phyloP scores from a whole-genome alignment of 2,113 vertebrate genomes.

The Tamias sibiricus region DNA sequence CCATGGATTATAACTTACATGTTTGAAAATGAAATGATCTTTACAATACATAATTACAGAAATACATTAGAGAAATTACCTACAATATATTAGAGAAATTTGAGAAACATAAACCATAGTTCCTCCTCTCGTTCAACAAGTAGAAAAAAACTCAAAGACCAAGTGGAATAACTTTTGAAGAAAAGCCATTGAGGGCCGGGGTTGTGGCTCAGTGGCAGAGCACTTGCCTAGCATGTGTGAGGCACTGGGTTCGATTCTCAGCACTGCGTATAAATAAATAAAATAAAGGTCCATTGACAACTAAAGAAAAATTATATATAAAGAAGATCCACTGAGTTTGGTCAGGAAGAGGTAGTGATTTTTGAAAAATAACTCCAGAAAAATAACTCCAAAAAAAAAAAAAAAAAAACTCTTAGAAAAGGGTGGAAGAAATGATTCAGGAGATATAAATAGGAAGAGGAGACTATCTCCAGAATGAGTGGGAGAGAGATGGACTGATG shows the following conservation, averaged over 20 bases:
- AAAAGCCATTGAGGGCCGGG: neutral
- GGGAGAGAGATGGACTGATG: neutral
- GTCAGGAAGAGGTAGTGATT: neutral
- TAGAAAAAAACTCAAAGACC: neutral
- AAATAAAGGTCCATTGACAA: too few relatives aligned
- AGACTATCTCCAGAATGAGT: neutral
- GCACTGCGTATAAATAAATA: too few relatives aligned
- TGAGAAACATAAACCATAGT: neutral
- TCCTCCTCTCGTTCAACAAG: neutral
- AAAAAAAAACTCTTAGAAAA: too few relatives aligned
- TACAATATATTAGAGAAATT: conserved; percentile 11
- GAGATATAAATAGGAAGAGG: neutral
- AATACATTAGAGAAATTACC: conserved; percentile 13
- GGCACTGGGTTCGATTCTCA: too few relatives aligned
- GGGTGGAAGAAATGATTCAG: neutral
- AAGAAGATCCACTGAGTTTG: conserved; percentile 35
- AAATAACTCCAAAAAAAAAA: too few relatives aligned
- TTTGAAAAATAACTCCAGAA: conserved; percentile 29
- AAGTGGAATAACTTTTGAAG: conserved; percentile 35
- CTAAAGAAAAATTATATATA: too few relatives aligned
- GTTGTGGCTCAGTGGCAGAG: too few relatives aligned
- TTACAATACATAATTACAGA: neutral
- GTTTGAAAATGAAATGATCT: neutral
- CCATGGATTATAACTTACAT: neutral
- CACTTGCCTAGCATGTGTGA: too few relatives aligned